Conservation (phyloP, 2,888 invertebrate genomes). For the Philaethria dido region DNA sequence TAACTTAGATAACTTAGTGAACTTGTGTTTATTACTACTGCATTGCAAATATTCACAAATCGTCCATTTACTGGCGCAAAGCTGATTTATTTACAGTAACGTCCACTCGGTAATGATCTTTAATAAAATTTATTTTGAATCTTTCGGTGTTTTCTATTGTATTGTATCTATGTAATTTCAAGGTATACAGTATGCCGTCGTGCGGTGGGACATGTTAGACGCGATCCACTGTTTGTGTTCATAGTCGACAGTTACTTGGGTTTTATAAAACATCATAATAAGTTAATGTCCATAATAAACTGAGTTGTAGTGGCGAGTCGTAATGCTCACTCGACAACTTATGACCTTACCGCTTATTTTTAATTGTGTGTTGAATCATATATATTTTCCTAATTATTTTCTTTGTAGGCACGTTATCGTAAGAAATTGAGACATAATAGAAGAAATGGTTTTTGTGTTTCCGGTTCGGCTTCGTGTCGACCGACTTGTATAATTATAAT, state of each 20-base stretch:
- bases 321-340: constrained; percentile 52
- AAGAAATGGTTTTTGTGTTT: constrained; percentile 61
- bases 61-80: constrained; percentile 16
- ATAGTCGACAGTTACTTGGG: constrained; percentile 73
- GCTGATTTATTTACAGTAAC: constrained; percentile 31
- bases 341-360: constrained; percentile 56
- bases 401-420: constrained; percentile 66
- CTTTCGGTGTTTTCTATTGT: constrained; percentile 6
- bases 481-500: constrained; percentile 45
- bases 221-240: constrained; percentile 82
- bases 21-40: background rate
- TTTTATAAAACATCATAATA: constrained; percentile 73
- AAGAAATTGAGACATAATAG: constrained; percentile 77
- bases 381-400: constrained; percentile 63
- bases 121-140: constrained; percentile 16
- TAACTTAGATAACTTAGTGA: constrained; percentile 2
- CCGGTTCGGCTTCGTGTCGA: constrained; percentile 53
- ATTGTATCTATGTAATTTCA: constrained; percentile 30
- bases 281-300: constrained; percentile 70
- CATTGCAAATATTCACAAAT: constrained; percentile 11
- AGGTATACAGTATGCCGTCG: constrained; percentile 65
- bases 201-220: constrained; percentile 68
- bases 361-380: constrained; percentile 75
- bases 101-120: constrained; percentile 25
- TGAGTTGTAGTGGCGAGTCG: constrained; percentile 59